Evolutionary conservation across 2,888 invertebrate genomes (phyloP), one percentile per base, ranked within the genome.

Genomic region (Bursaphelenchus okinawaensis): DNA sequence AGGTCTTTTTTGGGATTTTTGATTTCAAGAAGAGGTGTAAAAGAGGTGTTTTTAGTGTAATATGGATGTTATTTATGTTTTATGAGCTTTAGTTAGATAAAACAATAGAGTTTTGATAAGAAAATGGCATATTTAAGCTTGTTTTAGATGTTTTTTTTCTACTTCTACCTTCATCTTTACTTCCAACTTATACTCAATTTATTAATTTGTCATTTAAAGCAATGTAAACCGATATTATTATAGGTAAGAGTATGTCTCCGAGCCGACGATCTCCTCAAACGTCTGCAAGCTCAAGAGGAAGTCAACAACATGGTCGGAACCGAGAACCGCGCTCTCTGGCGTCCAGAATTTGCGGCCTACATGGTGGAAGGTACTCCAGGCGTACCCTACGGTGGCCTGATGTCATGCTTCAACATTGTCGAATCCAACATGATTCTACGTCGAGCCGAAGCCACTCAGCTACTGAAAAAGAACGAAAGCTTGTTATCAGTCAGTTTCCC

Each of bases 331-430:
- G 76, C 74, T 61, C 84, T 93, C 52, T 98, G 98, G 98, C 88
- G 94, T 60, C 96, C 96, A 0, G 98, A 98, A 85, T 99, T 93
- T 86, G 96, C 92, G 2, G 90, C 91, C n/a, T 99, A 95, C 83
- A 96, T 98, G 95, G 88, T 98, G 65, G 95, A 98, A 86, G 68
- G 96, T 20, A 98, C 98, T 0, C 98, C 98, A 0, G 96, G 98
- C 28, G 71, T 73, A 24, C 82, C 82, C 0, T 82, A 82, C 59
- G 82, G 82, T 68, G 82, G 78, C 31, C 72, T 93, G 16, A 86
- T 96, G 83, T 93, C 93, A 7, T 93, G 96, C 86, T 94, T 98
- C 84, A 98, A 96, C 84, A 89, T 93, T 68, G 96, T 98, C 6
- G 98, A 98, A 84, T 91, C 93, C 7, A 98, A 96, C 84, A 98